Conservation (phyloP, 2,888 invertebrate genomes). For the Agapostemon virescens region DNA sequence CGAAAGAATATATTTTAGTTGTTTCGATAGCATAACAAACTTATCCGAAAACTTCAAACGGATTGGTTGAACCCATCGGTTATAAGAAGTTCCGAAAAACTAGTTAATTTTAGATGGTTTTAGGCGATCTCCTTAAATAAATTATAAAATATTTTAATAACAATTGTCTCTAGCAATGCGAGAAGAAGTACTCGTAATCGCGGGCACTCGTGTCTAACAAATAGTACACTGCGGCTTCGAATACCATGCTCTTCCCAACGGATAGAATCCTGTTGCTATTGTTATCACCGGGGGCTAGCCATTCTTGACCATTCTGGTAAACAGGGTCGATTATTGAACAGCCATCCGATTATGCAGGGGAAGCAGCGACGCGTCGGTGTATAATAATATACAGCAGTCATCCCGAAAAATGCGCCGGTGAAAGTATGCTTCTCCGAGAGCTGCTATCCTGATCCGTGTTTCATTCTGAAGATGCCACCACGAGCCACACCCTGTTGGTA, state of each 20-base stretch:
- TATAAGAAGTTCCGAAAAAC: neutral
- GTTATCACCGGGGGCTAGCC: constrained; percentile 78
- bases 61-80: neutral
- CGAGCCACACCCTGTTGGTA: constrained; percentile 75
- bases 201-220: neutral
- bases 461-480: constrained; percentile 78
- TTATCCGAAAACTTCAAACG: neutral
- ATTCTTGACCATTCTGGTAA: constrained; percentile 65
- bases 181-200: neutral
- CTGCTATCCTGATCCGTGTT: constrained; percentile 76
- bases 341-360: constrained; percentile 60
- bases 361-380: constrained; percentile 46
- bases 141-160: neutral
- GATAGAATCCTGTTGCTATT: constrained; percentile 75
- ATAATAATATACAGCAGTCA: constrained; percentile 61
- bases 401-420: constrained; percentile 37
- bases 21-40: neutral
- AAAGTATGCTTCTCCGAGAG: constrained; percentile 49
- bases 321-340: constrained; percentile 68
- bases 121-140: neutral
- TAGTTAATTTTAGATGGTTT: neutral
- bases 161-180: neutral
- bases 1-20: neutral
- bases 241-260: constrained; percentile 34
- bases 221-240: neutral